Conservation (phyloP, 2,113 vertebrate species). For the Bungarus multicinctus region DNA sequence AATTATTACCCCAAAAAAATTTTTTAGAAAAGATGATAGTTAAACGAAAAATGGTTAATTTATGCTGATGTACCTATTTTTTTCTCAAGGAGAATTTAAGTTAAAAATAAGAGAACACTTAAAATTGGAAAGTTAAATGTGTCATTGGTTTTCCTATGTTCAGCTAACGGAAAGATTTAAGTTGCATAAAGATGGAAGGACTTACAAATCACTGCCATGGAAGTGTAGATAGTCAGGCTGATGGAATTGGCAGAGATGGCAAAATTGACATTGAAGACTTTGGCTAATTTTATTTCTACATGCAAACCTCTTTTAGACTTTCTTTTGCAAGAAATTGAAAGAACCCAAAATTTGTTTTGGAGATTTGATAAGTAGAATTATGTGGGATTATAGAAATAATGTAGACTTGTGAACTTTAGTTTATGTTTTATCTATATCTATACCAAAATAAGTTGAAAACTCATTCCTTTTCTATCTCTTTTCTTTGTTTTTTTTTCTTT, state of each 20-base stretch:
- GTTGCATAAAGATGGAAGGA: neutral
- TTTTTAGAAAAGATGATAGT: neutral
- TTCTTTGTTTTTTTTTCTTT: neutral
- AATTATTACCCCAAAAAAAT: neutral
- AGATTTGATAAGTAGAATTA: neutral
- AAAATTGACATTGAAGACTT: neutral
- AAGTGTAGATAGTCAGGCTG: neutral
- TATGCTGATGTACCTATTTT: neutral
- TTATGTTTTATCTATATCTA: neutral
- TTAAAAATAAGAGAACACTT: neutral
- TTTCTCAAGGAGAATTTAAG: neutral
- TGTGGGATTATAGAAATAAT: neutral
- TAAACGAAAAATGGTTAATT: neutral
- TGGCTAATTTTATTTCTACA: neutral
- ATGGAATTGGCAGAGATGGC: neutral
- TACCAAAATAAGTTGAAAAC: neutral
- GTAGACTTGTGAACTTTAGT: neutral
- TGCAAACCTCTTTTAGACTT: neutral
- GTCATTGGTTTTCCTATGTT: neutral
- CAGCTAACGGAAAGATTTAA: neutral
- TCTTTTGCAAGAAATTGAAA: neutral
- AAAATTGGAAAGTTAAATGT: neutral
- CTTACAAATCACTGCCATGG: neutral
- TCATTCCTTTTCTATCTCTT: neutral
- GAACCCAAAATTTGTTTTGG: neutral